Base-by-base conservation (phyloP, 1,140 invertebrate genomes). In the Drosophila watanabei region DNA sequence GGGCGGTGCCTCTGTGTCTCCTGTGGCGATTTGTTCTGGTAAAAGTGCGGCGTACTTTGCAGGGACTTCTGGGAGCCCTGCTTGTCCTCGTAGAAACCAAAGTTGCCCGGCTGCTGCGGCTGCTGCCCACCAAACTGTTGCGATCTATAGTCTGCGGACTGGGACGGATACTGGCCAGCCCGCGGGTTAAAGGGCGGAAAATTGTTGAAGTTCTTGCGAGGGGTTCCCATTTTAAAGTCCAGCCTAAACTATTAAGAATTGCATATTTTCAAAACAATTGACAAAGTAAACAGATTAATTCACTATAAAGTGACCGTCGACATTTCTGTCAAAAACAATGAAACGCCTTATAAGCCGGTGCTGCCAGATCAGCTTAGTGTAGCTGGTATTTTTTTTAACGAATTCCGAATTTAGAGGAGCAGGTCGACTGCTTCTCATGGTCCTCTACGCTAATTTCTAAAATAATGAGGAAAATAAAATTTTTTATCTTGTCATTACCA, bases 41-140 rank as follows among this genome's bases (percentile, higher is more conserved):
- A 88, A 13, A 88, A 88, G 63, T 88, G 78, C 7, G 85, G 78
- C 4, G 58, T 77, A 16, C 63, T 86, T 8, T 46, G 16, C 16
- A 32, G 13, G 1, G 43, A 3, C 33, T 32, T 30, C 13, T 49
- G 32, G 13, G n/a, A 24, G 33, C 75, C 28, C 30, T 69, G 57
- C 8, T 78, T 79, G 46, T 79, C 77, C 30, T 79, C 77, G 20
- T 72, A 79, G 66, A 79, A 79, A 20, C 77, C 76, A 28, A 57
- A 66, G 14, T 60, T 60, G 0, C 48, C 48, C 9, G 57, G 66
- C 14, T 46, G 33, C n/a, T 56, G 64, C 0, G 62, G 32, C 43
- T 85, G 81, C 10, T 54, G 43, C 10, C 85, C 85, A 5, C 85
- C 85, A 14, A 72, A 57, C 16, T 88, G 85, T 24, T 89, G 85